Conservation (phyloP, 2,797 vertebrate genomes). For the Labeo calbasu region DNA sequence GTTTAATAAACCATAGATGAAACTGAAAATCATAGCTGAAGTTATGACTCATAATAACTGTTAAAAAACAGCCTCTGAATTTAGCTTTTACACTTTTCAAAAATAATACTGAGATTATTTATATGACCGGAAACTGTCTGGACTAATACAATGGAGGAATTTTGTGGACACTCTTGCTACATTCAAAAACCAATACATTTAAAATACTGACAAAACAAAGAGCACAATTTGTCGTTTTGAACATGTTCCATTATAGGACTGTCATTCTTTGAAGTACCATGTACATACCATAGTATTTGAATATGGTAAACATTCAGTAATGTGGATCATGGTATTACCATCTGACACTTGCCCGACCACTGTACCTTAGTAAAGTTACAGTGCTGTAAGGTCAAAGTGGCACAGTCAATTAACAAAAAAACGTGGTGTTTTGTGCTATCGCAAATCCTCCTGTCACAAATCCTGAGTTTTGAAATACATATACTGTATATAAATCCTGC, state of each 20-base stretch:
- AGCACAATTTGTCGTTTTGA: background rate
- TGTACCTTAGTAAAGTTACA: background rate
- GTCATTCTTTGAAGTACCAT: background rate
- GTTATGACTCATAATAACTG: constrained; percentile 8
- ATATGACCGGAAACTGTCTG: background rate
- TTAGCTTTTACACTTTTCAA: background rate
- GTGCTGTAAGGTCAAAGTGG: background rate
- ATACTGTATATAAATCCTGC: background rate
- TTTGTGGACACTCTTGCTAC: background rate
- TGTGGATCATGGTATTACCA: background rate
- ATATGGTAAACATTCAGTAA: constrained; percentile 10
- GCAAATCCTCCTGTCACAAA: background rate
- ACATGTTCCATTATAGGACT: background rate
- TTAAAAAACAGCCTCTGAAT: background rate
- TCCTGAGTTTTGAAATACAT: background rate
- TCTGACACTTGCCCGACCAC: background rate
- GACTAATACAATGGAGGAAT: background rate
- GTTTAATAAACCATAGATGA: background rate
- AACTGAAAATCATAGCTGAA: background rate
- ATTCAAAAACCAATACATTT: background rate
- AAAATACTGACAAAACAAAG: background rate
- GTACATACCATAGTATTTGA: background rate
- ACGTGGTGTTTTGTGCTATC: background rate
- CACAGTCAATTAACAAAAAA: background rate
- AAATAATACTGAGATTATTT: background rate